Evolutionary conservation across 2,797 vertebrate genomes (phyloP), one percentile per base, ranked within the genome.

Genomic region (Tachyglossus aculeatus): DNA sequence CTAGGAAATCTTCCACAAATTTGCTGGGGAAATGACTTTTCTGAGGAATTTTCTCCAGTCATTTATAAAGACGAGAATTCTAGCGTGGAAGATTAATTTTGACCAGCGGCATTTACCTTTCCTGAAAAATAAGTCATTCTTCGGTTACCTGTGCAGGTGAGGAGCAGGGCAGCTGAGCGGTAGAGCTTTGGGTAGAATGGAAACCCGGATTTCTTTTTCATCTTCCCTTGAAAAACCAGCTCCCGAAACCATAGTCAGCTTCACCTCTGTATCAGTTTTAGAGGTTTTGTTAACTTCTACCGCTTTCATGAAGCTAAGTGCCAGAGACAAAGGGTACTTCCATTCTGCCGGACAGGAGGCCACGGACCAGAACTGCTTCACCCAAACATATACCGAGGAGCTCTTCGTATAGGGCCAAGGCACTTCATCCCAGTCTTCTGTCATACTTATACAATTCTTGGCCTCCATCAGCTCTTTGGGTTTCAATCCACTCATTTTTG

Each of bases 101-200:
- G 16, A 32, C 37, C 24, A 55, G 60, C 51, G 22, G n/a, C n/a
- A n/a, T n/a, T n/a, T n/a, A 48, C 16, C 18, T 22, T 40, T 57
- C 50, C 33, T 57, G n/a, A 65, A 9, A 34, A 66, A 13, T 14
- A 38, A 50, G 16, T 5, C 32, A 18, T 58, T 62, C 54, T 51
- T 54, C 14, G 6, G 36, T 81, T 86, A 97, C 97, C 96, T 97
- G 91, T 98, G 97, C 74, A 93, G 76, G 71, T 98, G 95, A 74
- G 96, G 95, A 3, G 90, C 91, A 45, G 83, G 77, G 82, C 97
- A 98, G 39, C 88, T 94, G 51, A 97, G 91, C 5, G 90, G 90
- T 70, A 97, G 86, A 22, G 94, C 86, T 71, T 59, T 78, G 59
- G 95, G 95, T 68, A 97, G 90, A 51, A 0, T 14, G 69, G 86